Conservation (phyloP, 1,140 invertebrate species). For the Danaus plexippus region DNA sequence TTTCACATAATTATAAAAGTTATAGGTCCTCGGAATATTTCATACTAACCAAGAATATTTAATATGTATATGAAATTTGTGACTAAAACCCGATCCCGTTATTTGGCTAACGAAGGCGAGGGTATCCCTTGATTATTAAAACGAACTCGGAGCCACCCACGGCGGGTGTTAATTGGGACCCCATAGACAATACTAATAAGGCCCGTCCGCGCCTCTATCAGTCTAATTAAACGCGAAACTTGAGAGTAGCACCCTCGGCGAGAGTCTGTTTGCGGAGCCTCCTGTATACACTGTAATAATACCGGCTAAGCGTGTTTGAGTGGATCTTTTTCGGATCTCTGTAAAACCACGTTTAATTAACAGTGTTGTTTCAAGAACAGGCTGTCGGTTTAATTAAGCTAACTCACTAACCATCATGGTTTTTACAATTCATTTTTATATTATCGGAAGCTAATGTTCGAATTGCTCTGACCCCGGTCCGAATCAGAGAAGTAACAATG, state of each 20-base stretch:
- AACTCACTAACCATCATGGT: slow-evolving; percentile 58
- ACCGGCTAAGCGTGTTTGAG: slow-evolving; percentile 70
- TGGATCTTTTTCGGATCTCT: slow-evolving; percentile 69
- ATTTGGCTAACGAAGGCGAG: slow-evolving; percentile 63
- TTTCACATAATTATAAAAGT: no score
- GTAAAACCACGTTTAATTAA: slow-evolving; percentile 69
- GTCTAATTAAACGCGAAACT: slow-evolving; percentile 72
- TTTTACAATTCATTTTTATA: slow-evolving; percentile 18
- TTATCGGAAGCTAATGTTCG: slow-evolving; percentile 19
- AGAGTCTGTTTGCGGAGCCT: slow-evolving; percentile 64
- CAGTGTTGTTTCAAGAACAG: slow-evolving; percentile 68
- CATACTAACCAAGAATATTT: slow-evolving; percentile 5
- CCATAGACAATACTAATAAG: slow-evolving; percentile 72
- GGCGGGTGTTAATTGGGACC: slow-evolving; percentile 68
- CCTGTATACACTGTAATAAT: slow-evolving; percentile 70
- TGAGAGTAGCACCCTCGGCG: slow-evolving; percentile 66
- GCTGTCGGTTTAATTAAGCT: slow-evolving; percentile 67
- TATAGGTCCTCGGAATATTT: slow-evolving; percentile 3
- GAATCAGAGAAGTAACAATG: slow-evolving; percentile 35
- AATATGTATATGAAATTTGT: slow-evolving; percentile 32
- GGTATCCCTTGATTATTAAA: slow-evolving; percentile 69
- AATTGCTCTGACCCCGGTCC: slow-evolving; percentile 8
- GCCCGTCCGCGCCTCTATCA: slow-evolving; percentile 67
- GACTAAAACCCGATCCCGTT: slow-evolving; percentile 56
- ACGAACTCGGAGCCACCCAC: slow-evolving; percentile 63